Percentiles rank a stretch among this genome's conserved stretches.
phyloP scores from a whole-genome alignment of 2,113 vertebrate genomes.

The Atherinomorus stipes region DNA sequence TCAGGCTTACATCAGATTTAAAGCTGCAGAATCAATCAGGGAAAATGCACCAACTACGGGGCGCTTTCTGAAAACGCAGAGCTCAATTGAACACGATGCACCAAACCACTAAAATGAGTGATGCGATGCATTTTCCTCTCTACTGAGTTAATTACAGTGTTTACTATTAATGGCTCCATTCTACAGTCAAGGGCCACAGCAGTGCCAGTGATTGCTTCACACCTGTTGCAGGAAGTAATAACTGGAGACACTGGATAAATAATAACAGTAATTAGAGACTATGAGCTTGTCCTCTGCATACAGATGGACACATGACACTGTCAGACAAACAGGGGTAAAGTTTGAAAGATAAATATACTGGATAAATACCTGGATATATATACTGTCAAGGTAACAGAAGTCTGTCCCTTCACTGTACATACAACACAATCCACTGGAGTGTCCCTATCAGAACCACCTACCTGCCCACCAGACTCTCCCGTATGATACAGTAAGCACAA shows the following conservation, averaged over 20 bases:
- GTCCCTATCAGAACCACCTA: background rate
- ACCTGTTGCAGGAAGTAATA: constrained; percentile 46
- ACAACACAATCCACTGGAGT: background rate
- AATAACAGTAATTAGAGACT: constrained; percentile 46
- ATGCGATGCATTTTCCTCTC: background rate
- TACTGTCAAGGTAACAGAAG: constrained; percentile 1
- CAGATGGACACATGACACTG: constrained; percentile 1
- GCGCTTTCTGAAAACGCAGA: background rate
- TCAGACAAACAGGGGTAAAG: constrained; percentile 1
- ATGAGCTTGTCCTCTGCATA: background rate
- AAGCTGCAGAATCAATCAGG: background rate
- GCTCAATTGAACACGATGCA: background rate
- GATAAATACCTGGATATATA: too few species aligned
- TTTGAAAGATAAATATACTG: too few species aligned
- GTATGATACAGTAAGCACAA: constrained; percentile 19
- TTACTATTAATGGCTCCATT: constrained; percentile 38
- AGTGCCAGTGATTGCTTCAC: constrained; percentile 7
- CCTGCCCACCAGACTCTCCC: background rate
- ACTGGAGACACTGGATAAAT: constrained; percentile 36
- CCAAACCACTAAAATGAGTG: background rate
- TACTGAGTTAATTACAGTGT: constrained; percentile 34
- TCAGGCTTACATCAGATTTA: background rate
- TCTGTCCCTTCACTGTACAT: background rate
- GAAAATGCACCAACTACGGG: background rate
- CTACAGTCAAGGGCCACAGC: constrained; percentile 28